phyloP scores from a whole-genome alignment of 2,113 vertebrate genomes.

The Muntiacus muntjak region DNA sequence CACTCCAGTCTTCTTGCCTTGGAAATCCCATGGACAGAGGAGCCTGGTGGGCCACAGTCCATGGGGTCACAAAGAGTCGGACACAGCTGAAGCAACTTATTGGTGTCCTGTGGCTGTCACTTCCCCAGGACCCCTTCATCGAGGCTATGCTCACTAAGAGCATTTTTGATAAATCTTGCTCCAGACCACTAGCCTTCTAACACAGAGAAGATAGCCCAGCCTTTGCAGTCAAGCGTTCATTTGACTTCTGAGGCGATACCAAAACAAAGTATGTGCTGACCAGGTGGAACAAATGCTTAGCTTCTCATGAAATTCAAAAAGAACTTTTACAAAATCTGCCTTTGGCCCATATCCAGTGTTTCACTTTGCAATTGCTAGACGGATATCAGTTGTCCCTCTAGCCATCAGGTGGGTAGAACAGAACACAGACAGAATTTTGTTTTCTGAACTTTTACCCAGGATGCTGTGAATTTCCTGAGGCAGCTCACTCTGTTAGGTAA shows the following conservation, averaged over 20 bases:
- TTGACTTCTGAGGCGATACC: neutral
- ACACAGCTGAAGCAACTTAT: neutral
- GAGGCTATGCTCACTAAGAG: neutral
- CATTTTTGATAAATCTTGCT: neutral
- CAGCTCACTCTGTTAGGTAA: neutral
- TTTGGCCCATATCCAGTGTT: neutral
- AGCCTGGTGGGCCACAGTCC: neutral
- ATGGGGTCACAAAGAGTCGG: neutral
- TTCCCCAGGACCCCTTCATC: accelerated
- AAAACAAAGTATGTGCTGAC: neutral
- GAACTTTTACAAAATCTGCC: neutral
- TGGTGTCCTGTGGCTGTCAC: no score
- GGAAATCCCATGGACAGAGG: neutral
- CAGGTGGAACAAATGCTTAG: neutral
- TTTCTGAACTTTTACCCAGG: neutral
- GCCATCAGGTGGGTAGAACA: neutral
- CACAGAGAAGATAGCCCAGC: neutral
- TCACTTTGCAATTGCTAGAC: neutral
- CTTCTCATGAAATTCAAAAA: neutral
- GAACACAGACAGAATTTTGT: neutral
- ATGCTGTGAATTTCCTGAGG: neutral
- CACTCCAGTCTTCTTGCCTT: neutral
- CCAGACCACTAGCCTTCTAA: neutral
- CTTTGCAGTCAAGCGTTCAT: neutral
- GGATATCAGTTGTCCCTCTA: neutral